Percentiles rank a stretch among this genome's conserved stretches.
These are phyloP conservation scores for Acanthopleura granulata DNA, from an alignment of 2,888 invertebrate genomes.

Conservation along the genomic window DNA sequence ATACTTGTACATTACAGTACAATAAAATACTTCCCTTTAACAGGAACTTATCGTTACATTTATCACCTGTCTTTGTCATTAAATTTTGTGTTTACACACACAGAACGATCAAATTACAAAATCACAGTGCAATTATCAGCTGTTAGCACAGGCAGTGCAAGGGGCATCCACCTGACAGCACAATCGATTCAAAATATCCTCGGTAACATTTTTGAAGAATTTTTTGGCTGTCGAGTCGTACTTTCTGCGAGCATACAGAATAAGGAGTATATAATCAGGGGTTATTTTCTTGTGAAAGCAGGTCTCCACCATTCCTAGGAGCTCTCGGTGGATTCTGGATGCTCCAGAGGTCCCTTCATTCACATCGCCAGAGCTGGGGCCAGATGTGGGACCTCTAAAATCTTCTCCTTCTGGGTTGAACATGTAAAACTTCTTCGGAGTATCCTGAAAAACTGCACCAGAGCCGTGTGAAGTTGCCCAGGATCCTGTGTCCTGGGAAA, in stretches of 20 bases:
- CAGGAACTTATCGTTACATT: too few relatives aligned
- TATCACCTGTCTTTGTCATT: too few relatives aligned
- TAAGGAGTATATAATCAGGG: slow-evolving; percentile 43
- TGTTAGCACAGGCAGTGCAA: background rate
- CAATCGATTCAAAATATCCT: background rate
- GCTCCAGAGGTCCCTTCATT: background rate
- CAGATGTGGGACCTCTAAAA: too few relatives aligned
- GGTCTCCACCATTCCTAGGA: slow-evolving; percentile 42
- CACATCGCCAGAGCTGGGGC: background rate
- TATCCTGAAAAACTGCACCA: background rate
- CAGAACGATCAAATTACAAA: too few relatives aligned
- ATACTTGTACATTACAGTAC: too few relatives aligned
- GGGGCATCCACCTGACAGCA: background rate
- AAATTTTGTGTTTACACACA: too few relatives aligned
- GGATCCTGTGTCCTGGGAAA: background rate
- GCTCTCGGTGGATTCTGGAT: background rate
- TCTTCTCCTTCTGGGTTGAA: background rate
- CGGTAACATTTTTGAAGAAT: slow-evolving; percentile 25
- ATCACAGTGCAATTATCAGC: too few relatives aligned
- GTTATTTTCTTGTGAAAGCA: slow-evolving; percentile 51
- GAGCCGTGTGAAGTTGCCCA: background rate
- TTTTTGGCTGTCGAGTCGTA: slow-evolving; percentile 38
- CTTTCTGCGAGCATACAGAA: slow-evolving; percentile 44
- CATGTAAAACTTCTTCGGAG: background rate
- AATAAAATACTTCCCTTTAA: too few relatives aligned